Conservation (phyloP, 2,888 invertebrate species). For the Melanostoma scalare region DNA sequence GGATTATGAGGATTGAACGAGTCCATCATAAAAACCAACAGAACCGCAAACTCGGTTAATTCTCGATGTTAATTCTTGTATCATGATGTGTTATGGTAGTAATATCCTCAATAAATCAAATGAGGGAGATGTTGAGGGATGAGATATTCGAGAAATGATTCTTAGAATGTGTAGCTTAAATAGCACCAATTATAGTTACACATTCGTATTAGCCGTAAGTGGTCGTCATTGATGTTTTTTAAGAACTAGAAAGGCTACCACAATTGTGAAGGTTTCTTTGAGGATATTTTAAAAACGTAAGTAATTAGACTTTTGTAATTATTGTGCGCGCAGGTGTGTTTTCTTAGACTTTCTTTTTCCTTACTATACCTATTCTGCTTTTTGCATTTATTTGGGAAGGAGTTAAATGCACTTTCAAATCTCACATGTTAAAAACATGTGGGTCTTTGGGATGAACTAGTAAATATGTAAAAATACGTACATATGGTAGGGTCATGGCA, state of each 20-base stretch:
- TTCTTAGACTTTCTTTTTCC: too few relatives aligned
- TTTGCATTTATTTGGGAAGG: too few relatives aligned
- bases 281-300: too few relatives aligned
- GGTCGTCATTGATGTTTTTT: constrained; percentile 9
- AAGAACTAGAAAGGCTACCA: neutral
- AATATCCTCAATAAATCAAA: constrained; percentile 62
- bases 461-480: too few relatives aligned
- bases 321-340: too few relatives aligned
- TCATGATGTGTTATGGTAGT: constrained; percentile 38
- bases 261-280: too few relatives aligned
- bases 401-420: too few relatives aligned
- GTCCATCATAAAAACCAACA: constrained; percentile 29
- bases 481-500: too few relatives aligned
- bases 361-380: too few relatives aligned
- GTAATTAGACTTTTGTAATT: too few relatives aligned
- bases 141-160: constrained; percentile 15
- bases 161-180: neutral
- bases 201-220: constrained; percentile 36
- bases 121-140: constrained; percentile 12
- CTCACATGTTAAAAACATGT: too few relatives aligned
- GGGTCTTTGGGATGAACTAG: too few relatives aligned
- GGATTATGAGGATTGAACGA: constrained; percentile 54
- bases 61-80: constrained; percentile 9
- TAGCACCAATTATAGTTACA: constrained; percentile 8
- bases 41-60: constrained; percentile 8